Evolutionary conservation across 2,888 invertebrate species (phyloP).

Genomic region (Cybosia mesomella): DNA sequence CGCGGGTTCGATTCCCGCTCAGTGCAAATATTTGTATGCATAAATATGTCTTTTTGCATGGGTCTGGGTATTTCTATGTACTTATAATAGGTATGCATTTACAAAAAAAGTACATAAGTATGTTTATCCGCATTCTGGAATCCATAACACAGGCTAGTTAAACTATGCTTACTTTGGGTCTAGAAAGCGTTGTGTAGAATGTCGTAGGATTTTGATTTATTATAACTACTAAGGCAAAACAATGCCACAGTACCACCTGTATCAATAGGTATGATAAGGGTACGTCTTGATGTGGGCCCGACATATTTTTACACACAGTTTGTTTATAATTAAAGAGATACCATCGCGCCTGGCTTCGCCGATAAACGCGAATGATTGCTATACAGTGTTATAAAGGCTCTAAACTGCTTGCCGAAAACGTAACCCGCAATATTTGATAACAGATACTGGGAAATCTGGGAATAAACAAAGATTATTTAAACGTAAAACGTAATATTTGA

Average conservation of each 20-base stretch:
- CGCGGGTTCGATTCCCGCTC: too few species aligned
- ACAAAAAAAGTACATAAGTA: too few species aligned
- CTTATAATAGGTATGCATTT: too few species aligned
- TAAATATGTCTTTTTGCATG: too few species aligned
- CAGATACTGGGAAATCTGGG: not conserved
- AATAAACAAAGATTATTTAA: not conserved
- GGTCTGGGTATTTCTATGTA: too few species aligned
- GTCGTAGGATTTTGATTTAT: too few species aligned
- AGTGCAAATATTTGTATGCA: too few species aligned
- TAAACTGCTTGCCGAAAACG: not conserved
- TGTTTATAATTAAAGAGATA: conserved; percentile 52
- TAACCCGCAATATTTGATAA: not conserved
- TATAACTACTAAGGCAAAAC: not conserved
- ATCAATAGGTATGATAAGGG: conserved; percentile 55
- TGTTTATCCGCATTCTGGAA: too few species aligned
- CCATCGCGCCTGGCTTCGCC: conserved; percentile 37
- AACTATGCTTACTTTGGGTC: too few species aligned
- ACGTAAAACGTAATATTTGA: too few species aligned
- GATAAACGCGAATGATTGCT: conserved; percentile 37
- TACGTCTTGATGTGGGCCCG: conserved; percentile 62
- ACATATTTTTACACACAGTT: conserved; percentile 51
- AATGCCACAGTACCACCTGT: conserved; percentile 35
- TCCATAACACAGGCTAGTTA: too few species aligned
- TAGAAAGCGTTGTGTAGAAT: too few species aligned
- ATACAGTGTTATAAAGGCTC: conserved; percentile 1